Conservation (phyloP, 2,888 invertebrate species). For the Aporophyla nigra region DNA sequence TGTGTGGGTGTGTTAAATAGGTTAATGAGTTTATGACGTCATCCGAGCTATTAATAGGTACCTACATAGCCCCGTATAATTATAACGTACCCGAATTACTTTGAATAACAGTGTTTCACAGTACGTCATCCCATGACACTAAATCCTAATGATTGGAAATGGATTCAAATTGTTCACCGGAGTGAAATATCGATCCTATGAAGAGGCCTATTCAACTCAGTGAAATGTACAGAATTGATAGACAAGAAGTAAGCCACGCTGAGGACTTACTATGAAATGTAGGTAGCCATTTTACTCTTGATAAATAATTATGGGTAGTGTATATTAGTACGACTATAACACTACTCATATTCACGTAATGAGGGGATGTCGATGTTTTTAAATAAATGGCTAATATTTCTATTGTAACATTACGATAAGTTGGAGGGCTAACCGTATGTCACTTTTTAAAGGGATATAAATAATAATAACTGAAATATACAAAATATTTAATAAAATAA, state of each 20-base stretch:
- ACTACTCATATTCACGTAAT: too few species aligned
- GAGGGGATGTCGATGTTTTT: too few species aligned
- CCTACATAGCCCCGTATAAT: neutral
- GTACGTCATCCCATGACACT: conserved; percentile 40
- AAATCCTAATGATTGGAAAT: conserved; percentile 57
- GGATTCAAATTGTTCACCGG: conserved; percentile 50
- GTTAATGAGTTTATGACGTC: conserved; percentile 45
- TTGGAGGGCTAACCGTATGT: too few species aligned
- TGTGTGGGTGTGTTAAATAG: conserved; percentile 40
- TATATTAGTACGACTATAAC: too few species aligned
- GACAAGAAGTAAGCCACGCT: conserved; percentile 14
- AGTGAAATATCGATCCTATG: conserved; percentile 55
- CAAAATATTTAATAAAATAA: too few species aligned
- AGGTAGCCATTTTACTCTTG: neutral
- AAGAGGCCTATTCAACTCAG: conserved; percentile 44
- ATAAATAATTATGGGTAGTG: neutral
- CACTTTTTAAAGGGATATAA: too few species aligned
- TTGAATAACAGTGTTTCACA: conserved; percentile 24
- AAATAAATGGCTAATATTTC: too few species aligned
- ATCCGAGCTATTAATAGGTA: conserved; percentile 8
- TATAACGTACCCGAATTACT: neutral
- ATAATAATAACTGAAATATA: too few species aligned
- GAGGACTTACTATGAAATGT: neutral
- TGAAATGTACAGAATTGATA: conserved; percentile 32
- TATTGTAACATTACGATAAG: too few species aligned